These are phyloP conservation scores for Poeciliopsis retropinna DNA, from an alignment of 2,113 vertebrate genomes.

Conservation along the genomic window DNA sequence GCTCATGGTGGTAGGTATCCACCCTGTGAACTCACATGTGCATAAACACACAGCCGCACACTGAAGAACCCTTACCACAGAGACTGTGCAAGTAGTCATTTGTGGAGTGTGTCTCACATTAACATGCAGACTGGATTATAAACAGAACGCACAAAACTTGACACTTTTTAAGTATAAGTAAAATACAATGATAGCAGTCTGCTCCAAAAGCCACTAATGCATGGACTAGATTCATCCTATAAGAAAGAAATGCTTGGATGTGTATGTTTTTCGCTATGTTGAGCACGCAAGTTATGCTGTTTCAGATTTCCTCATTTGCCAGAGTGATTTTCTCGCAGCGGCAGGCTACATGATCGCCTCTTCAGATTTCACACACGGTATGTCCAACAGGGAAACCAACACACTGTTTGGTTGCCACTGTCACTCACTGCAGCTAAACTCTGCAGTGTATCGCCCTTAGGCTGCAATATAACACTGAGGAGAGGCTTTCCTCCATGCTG, in stretches of 20 bases:
- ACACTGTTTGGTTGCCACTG: conserved; percentile 38
- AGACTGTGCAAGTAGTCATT: conserved; percentile 14
- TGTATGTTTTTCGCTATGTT: not conserved
- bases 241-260: conserved; percentile 11
- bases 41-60: not conserved
- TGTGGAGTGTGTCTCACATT: conserved; percentile 28
- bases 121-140: conserved; percentile 1
- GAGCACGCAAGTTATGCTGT: not conserved
- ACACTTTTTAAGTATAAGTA: not conserved
- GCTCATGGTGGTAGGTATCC: conserved; percentile 6
- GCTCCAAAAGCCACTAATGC: conserved; percentile 22
- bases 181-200: not conserved
- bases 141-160: not conserved
- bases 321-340: not conserved
- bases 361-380: conserved; percentile 24
- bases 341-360: conserved; percentile 6
- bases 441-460: not conserved
- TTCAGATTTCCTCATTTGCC: not conserved
- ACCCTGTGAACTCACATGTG: conserved; percentile 18
- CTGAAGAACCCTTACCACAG: conserved; percentile 25
- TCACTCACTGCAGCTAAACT: conserved; percentile 38
- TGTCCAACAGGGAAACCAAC: conserved; percentile 33
- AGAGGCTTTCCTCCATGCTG: conserved; percentile 10
- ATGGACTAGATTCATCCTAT: conserved; percentile 39
- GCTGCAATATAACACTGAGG: conserved; percentile 6